Conservation (phyloP, 53 echinoderm and acorn worm genomes). For the Patiria pectinifera region DNA sequence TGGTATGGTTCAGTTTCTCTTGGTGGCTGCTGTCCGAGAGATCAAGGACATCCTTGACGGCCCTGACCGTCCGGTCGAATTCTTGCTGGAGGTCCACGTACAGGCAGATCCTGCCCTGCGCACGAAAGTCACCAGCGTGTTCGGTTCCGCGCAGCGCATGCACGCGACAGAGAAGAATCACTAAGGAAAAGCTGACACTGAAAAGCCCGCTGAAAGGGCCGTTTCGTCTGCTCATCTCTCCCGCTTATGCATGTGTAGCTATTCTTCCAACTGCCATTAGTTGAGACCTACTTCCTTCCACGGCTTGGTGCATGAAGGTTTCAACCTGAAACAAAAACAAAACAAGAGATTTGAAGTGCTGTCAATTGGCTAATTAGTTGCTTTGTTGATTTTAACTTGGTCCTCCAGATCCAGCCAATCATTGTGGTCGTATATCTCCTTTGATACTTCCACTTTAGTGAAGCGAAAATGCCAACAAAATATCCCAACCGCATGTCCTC, state of each 20-base stretch:
- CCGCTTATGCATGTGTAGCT: not conserved
- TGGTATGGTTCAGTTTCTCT: conserved; percentile 39
- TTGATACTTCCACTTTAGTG: no score
- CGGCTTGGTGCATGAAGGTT: not conserved
- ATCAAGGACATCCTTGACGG: conserved; percentile 5
- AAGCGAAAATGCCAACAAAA: no score
- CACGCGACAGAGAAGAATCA: not conserved
- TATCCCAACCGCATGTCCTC: no score
- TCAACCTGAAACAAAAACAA: not conserved
- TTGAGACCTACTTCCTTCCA: not conserved
- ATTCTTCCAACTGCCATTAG: not conserved
- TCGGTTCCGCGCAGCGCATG: not conserved
- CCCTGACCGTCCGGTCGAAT: conserved; percentile 33
- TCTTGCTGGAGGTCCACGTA: conserved; percentile 17
- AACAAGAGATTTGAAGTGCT: not conserved
- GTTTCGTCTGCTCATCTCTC: conserved; percentile 10
- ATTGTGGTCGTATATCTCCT: no score
- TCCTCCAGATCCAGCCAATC: no score
- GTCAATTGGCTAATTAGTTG: no score
- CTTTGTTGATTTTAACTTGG: no score
- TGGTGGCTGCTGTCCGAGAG: not conserved
- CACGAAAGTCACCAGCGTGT: not conserved
- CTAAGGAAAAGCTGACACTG: not conserved
- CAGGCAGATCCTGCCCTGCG: conserved; percentile 7
- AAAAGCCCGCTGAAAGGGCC: conserved; percentile 14